These are phyloP conservation scores for Cyphotilapia sp. DNA, from an alignment of 2,113 vertebrate species.

Conservation along the genomic window DNA sequence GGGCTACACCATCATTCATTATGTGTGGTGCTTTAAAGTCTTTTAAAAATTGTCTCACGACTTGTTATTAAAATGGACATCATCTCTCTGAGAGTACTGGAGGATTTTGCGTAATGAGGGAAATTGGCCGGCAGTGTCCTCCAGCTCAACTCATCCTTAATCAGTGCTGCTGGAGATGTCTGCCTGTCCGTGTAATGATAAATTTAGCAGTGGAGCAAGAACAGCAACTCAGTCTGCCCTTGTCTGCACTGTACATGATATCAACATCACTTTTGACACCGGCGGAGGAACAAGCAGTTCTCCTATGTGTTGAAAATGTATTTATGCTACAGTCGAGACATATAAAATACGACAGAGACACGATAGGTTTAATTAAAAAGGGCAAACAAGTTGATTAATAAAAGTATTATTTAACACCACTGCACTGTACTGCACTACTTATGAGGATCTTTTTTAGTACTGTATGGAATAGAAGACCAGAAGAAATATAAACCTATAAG, in stretches of 20 bases:
- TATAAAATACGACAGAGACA: background rate
- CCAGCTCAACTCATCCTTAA: slow-evolving; percentile 23
- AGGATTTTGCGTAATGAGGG: slow-evolving; percentile 39
- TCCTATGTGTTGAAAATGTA: background rate
- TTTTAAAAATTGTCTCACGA: slow-evolving; percentile 13
- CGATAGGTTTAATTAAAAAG: background rate
- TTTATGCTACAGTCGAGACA: background rate
- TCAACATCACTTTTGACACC: background rate
- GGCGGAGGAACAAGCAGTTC: background rate
- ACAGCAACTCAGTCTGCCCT: background rate
- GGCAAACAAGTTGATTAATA: background rate
- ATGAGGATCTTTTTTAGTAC: background rate
- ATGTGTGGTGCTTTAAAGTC: background rate
- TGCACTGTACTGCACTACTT: background rate
- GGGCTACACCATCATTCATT: background rate
- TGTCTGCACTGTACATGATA: background rate
- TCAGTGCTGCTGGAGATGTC: background rate
- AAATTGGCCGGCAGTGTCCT: slow-evolving; percentile 30
- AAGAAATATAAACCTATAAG: background rate
- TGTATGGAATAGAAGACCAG: background rate
- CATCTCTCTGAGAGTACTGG: slow-evolving; percentile 6
- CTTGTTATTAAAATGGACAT: slow-evolving; percentile 34
- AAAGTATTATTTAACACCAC: background rate
- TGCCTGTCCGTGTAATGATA: slow-evolving; percentile 19
- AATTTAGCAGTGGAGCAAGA: background rate